Evolutionary conservation across 2,113 vertebrate genomes (phyloP), one percentile per base, ranked within the genome.

Genomic region (Brachirus orientalis): DNA sequence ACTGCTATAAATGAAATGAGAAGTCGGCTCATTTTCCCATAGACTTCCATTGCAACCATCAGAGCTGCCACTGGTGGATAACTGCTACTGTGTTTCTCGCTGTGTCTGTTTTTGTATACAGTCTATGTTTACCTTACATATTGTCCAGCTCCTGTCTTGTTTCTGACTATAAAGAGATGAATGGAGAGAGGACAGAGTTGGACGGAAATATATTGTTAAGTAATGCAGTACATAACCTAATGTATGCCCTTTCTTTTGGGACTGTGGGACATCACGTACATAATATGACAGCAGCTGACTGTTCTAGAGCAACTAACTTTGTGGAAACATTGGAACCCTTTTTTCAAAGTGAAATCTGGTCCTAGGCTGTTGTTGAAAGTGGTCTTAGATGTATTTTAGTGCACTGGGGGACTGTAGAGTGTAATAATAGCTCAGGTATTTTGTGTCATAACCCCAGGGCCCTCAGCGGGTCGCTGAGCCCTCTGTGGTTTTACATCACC

Each of bases 361-460:
- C 20, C n/a, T 37, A 35, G 64, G 51, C 58, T 45, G 58, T 53
- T 60, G 71, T 60, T 69, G 18, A 86, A 76, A 69, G 45, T 33
- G 28, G 63, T 54, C 56, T 79, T 79, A 13, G 16, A 45, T 74
- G 53, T 83, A 33, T 80, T 80, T 70, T 44, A 69, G 51, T 37
- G 12, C 44, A 64, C 46, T 52, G 52, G 67, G 55, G 65, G 63
- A 72, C 47, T n/a, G 19, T 37, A 45, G 56, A 17, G 74, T 66
- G 63, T 88, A 86, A 88, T 79, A 86, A 87, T 85, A 90, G 83
- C 69, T 66, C 8, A 69, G 71, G 65, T 64, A 82, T 81, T 69
- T 77, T 50, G 77, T 70, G 75, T 76, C 68, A 78, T 63, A 69
- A 87, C 79, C 78, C 45, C 7, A n/a, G 46, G 56, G 69, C 61